Evolutionary conservation across 2,113 vertebrate genomes (phyloP).

Genomic region (Prionailurus viverrinus): DNA sequence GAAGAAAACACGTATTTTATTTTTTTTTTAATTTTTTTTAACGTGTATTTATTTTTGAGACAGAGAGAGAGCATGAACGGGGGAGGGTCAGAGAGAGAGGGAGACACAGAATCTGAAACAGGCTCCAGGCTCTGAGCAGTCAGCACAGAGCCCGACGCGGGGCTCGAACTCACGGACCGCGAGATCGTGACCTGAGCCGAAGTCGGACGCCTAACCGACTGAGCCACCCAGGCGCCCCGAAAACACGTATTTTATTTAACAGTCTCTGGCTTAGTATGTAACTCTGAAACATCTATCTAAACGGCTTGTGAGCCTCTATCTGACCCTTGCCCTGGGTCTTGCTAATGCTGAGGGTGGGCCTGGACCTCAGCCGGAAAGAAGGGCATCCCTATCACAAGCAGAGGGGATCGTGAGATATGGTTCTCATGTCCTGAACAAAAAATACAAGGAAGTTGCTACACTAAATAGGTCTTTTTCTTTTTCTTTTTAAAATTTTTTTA

Average conservation of each 20-base stretch:
- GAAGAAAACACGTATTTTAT: background rate
- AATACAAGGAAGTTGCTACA: background rate
- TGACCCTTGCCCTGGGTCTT: background rate
- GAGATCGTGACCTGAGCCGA: too few species aligned
- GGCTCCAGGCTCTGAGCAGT: too few species aligned
- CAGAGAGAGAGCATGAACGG: too few species aligned
- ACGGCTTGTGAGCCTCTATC: background rate
- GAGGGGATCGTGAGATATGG: accelerated
- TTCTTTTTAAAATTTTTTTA: too few species aligned
- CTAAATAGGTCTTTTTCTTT: background rate
- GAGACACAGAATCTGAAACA: too few species aligned
- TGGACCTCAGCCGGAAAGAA: background rate
- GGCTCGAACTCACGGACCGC: too few species aligned
- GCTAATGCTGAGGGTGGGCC: background rate
- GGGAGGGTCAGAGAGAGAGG: too few species aligned
- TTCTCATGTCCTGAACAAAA: background rate
- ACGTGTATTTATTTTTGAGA: too few species aligned
- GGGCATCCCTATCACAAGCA: background rate
- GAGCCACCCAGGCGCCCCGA: too few species aligned
- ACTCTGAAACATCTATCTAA: background rate
- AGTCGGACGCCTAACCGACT: too few species aligned
- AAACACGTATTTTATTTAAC: background rate
- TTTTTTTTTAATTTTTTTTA: background rate
- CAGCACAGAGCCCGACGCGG: too few species aligned
- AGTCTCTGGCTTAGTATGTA: background rate